Evolutionary conservation across 2,888 invertebrate genomes (phyloP).

Genomic region (Helobdella robusta): DNA sequence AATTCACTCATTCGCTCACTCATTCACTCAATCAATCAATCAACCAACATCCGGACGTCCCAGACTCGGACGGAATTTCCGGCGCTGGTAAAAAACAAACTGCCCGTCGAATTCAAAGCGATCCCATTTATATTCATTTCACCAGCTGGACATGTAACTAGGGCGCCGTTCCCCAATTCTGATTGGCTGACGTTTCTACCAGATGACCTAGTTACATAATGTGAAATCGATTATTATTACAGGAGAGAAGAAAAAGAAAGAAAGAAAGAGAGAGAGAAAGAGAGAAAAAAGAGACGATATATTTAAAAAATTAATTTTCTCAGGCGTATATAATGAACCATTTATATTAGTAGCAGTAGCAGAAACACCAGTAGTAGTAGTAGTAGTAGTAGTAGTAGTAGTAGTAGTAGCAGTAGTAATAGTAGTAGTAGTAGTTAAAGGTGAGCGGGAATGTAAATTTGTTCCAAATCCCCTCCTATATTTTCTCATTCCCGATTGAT

Average conservation of each 20-base stretch:
- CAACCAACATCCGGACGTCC: constrained; percentile 61
- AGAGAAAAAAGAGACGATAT: too few species aligned
- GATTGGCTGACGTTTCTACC: constrained; percentile 9
- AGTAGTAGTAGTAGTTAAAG: too few species aligned
- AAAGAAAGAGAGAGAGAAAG: too few species aligned
- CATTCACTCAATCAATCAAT: neutral
- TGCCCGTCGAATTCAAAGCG: constrained; percentile 55
- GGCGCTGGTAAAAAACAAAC: constrained; percentile 66
- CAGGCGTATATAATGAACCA: too few species aligned
- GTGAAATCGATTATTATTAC: neutral
- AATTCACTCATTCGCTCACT: neutral
- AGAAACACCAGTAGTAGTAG: too few species aligned
- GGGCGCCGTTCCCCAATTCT: constrained; percentile 33
- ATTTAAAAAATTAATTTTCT: constrained; percentile 6
- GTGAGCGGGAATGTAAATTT: too few species aligned
- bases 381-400: too few species aligned
- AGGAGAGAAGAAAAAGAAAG: neutral
- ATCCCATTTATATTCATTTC: constrained; percentile 64
- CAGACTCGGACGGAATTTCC: constrained; percentile 73
- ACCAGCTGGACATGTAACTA: constrained; percentile 56
- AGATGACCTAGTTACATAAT: constrained; percentile 10
- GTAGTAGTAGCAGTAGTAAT: too few species aligned
- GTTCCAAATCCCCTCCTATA: too few species aligned
- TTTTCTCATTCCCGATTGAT: too few species aligned
- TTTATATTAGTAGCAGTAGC: too few species aligned